These are phyloP conservation scores for Rhagium mordax DNA, from an alignment of 2,888 invertebrate species.

Conservation along the genomic window DNA sequence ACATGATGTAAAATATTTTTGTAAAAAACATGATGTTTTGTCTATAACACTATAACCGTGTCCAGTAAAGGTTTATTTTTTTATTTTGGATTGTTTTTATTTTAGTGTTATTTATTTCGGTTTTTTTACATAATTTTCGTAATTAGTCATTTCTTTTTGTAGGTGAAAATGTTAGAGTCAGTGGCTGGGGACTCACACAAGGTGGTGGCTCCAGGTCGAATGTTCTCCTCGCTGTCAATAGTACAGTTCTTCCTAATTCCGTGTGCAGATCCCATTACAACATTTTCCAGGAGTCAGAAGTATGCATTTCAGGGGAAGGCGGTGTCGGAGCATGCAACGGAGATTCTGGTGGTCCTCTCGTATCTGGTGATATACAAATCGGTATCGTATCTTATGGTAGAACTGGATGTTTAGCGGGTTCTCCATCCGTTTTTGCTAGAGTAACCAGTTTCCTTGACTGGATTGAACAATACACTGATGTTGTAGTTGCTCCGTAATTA, in stretches of 20 bases:
- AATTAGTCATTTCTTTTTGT: neutral
- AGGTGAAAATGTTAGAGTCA: slow-evolving; percentile 11
- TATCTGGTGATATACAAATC: neutral
- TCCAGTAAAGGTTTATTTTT: too few species aligned
- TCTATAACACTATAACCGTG: too few species aligned
- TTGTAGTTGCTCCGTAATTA: neutral
- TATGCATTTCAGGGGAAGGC: slow-evolving; percentile 12
- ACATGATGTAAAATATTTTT: too few species aligned
- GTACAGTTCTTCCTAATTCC: slow-evolving; percentile 14
- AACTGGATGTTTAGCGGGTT: neutral
- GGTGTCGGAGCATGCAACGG: slow-evolving; percentile 20
- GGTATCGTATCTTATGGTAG: slow-evolving; percentile 18
- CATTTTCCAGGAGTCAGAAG: neutral
- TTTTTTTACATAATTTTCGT: neutral
- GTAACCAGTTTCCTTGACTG: slow-evolving; percentile 7
- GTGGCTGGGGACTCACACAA: slow-evolving; percentile 19
- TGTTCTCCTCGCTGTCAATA: slow-evolving; percentile 10
- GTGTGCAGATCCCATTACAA: neutral
- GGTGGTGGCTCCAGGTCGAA: slow-evolving; percentile 6
- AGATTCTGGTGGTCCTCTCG: slow-evolving; percentile 9
- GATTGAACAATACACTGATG: slow-evolving; percentile 8
- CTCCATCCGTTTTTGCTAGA: slow-evolving; percentile 8
- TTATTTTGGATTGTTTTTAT: too few species aligned
- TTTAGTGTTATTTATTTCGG: too few species aligned
- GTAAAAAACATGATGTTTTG: too few species aligned